These are phyloP conservation scores for Acanthacorydalis orientalis DNA, from an alignment of 2,888 invertebrate species.

Conservation along the genomic window DNA sequence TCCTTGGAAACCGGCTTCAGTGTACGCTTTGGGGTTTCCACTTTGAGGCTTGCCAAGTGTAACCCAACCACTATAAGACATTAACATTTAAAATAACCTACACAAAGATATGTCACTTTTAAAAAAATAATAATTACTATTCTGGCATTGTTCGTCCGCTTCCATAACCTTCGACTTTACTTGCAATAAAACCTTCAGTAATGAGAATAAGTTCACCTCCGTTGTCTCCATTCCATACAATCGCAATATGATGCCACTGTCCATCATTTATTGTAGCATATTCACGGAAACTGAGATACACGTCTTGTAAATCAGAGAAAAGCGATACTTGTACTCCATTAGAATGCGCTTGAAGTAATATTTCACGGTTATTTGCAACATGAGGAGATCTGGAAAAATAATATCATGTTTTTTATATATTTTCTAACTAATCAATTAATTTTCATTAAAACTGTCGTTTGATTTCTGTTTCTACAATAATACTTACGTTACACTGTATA, in stretches of 20 bases:
- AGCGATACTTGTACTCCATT: conserved; percentile 85
- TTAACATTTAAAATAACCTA: conserved; percentile 5
- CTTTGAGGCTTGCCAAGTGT: conserved; percentile 79
- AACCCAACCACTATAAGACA: conserved; percentile 63
- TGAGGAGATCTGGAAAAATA: conserved; percentile 48
- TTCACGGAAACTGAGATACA: conserved; percentile 78
- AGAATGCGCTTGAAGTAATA: conserved; percentile 81
- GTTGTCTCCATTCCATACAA: conserved; percentile 83
- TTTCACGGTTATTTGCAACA: conserved; percentile 55
- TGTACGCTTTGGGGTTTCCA: conserved; percentile 63
- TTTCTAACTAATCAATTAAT: neutral
- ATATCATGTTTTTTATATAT: neutral
- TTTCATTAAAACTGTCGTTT: conserved; percentile 1
- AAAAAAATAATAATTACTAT: conserved; percentile 34
- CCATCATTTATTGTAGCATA: conserved; percentile 90
- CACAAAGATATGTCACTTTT: neutral
- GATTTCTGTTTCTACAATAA: neutral
- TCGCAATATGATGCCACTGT: conserved; percentile 89
- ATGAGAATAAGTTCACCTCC: conserved; percentile 77
- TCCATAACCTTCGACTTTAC: conserved; percentile 78
- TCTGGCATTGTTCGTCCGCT: conserved; percentile 64
- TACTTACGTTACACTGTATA: conserved; percentile 70
- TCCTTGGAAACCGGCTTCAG: conserved; percentile 88
- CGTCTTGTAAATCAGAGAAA: conserved; percentile 75
- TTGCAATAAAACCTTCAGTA: conserved; percentile 91